These are phyloP conservation scores for Illadopsis cleaveri DNA, from an alignment of 2,113 vertebrate species.

Conservation along the genomic window DNA sequence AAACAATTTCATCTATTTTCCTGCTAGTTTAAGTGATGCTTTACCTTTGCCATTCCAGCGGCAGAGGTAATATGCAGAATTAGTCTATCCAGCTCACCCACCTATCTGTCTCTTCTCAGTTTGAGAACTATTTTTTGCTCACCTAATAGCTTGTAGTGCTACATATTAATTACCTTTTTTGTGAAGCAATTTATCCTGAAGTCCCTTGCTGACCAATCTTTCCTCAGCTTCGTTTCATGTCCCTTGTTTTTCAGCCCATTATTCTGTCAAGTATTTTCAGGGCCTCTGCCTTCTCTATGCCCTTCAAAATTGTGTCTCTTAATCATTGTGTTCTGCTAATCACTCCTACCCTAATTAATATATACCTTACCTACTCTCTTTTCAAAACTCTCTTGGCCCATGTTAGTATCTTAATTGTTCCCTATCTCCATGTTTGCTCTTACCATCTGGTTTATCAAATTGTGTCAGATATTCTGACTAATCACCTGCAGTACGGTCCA, in stretches of 20 bases:
- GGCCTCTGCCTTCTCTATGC: not conserved
- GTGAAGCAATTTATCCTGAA: slow-evolving; percentile 30
- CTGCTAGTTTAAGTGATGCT: not conserved
- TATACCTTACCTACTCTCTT: not conserved
- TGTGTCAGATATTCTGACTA: not conserved
- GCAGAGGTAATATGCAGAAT: not conserved
- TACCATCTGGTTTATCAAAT: slow-evolving; percentile 22
- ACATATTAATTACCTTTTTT: slow-evolving; percentile 21
- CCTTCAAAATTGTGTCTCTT: slow-evolving; percentile 40
- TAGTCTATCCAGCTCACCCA: not conserved
- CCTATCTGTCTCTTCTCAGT: not conserved
- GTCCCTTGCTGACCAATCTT: slow-evolving; percentile 15
- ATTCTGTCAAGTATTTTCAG: slow-evolving; percentile 12
- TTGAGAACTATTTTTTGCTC: not conserved
- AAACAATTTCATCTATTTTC: not conserved
- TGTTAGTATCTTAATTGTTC: not conserved
- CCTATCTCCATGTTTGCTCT: not conserved
- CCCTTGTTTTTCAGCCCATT: slow-evolving; percentile 48
- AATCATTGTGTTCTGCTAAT: slow-evolving; percentile 16
- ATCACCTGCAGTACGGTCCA: not conserved
- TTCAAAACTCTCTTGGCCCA: not conserved
- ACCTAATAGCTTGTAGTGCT: slow-evolving; percentile 11
- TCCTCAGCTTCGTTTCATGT: slow-evolving; percentile 38
- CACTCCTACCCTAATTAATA: not conserved
- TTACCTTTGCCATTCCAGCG: not conserved